Evolutionary conservation across 2,797 vertebrate genomes (phyloP).

Genomic region (Acipenser ruthenus): DNA sequence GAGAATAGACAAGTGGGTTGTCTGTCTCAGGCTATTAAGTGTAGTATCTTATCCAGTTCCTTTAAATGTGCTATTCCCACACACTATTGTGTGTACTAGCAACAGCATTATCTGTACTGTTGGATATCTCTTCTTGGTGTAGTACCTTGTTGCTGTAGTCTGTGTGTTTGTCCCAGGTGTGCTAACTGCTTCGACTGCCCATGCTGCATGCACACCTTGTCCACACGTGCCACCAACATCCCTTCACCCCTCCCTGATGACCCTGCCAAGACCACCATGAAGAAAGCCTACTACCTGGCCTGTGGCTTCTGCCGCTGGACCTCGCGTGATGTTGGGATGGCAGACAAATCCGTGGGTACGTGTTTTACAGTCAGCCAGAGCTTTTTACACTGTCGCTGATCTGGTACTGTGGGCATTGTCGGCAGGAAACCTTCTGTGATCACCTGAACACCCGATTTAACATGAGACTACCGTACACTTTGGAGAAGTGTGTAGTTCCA

Average conservation of each 20-base stretch:
- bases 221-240: constrained; percentile 91
- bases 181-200: constrained; percentile 98
- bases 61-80: too few species aligned
- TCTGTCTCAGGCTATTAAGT: too few species aligned
- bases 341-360: constrained; percentile 96
- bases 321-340: constrained; percentile 95
- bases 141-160: too few species aligned
- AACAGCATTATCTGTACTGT: too few species aligned
- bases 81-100: too few species aligned
- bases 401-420: background rate
- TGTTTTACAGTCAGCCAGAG: constrained; percentile 16
- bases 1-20: too few species aligned
- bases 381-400: background rate
- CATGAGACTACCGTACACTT: too few species aligned
- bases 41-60: too few species aligned
- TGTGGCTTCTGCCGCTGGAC: constrained; percentile 98
- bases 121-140: too few species aligned
- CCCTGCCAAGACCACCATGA: constrained; percentile 92
- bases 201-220: constrained; percentile 96
- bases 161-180: constrained; percentile 58
- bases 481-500: too few species aligned
- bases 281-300: constrained; percentile 95
- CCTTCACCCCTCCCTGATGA: constrained; percentile 90
- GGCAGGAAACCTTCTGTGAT: background rate
- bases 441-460: too few species aligned